phyloP scores from a whole-genome alignment of 2,888 invertebrate genomes.

The Cataglyphis albicans region DNA sequence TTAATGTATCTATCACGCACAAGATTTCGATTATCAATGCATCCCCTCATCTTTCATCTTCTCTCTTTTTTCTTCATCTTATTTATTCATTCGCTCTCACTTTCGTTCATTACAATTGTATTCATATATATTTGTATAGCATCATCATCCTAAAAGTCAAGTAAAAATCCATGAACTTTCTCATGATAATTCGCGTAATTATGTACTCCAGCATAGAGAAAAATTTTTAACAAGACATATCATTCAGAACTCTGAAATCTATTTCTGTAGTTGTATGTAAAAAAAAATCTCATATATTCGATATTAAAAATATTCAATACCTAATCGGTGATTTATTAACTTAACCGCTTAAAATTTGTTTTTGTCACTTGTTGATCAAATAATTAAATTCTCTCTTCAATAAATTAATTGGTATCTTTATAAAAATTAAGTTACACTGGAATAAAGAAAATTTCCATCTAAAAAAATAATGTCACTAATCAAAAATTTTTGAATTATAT shows the following conservation, averaged over 20 bases:
- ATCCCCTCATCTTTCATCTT: conserved; percentile 33
- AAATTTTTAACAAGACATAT: conserved; percentile 50
- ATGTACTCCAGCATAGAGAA: conserved; percentile 53
- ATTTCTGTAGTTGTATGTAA: background rate
- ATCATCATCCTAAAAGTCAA: conserved; percentile 61
- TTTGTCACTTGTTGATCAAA: background rate
- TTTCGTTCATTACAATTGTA: conserved; percentile 57
- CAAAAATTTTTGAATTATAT: background rate
- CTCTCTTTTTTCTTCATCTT: conserved; percentile 32
- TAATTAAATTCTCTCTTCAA: background rate
- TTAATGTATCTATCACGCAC: conserved; percentile 48
- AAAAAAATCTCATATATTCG: background rate
- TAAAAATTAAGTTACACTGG: background rate
- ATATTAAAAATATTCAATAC: conserved; percentile 7
- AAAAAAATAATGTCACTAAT: background rate
- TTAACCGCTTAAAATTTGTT: background rate
- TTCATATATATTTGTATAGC: conserved; percentile 42
- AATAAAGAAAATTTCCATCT: background rate
- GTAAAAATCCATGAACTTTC: conserved; percentile 64
- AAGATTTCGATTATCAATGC: conserved; percentile 24
- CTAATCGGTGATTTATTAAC: background rate
- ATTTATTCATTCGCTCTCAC: conserved; percentile 32
- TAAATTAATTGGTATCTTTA: background rate
- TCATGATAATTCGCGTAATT: conserved; percentile 15
- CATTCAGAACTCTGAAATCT: conserved; percentile 3